Base-by-base conservation (phyloP, 2,888 invertebrate species). In the Agrilus cyanescens region DNA sequence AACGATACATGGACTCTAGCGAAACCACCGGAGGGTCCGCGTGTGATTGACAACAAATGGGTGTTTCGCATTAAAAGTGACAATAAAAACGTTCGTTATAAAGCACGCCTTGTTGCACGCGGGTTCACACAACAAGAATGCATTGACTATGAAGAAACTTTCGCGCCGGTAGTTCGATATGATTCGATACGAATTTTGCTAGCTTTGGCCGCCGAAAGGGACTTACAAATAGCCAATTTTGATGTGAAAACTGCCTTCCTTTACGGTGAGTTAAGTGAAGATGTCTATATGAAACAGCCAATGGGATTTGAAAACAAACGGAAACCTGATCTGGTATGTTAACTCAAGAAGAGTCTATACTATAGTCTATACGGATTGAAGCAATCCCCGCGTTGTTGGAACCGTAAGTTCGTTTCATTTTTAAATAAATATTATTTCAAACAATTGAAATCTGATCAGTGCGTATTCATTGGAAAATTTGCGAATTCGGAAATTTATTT, bases 121-220 rank as follows among this genome's bases (percentile, higher is more conserved):
- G 51, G 52, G 16, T 53, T 45, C 38, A 12, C 49, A 8, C 54
- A 53, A 45, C 39, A 32, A 18, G n/a, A 44, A 43, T 52, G 53
- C 1, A 48, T 48, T n/a, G 53, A 55, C 36, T 52, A 49, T 38
- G 57, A 13, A 52, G 53, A 10, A n/a, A n/a, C n/a, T n/a, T n/a
- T n/a, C n/a, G n/a, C n/a, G n/a, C n/a, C n/a, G n/a, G n/a, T n/a
- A n/a, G 55, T 44, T 2, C 12, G 46, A 8, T 54, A 46, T 32
- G 46, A 49, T 33, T 53, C 56, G 7, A 50, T 57, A 25, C 47
- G 52, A 37, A 25, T 38, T 12, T 12, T 49, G 4, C 25, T 50
- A 4, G 40, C 52, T 38, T 42, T 56, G 14, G 43, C 44, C n/a
- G 40, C 40, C 7, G 5, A 36, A 30, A 4, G 38, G 12, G 25